A percentile compares a stretch with the other conserved stretches of the same genome.
phyloP scores from a whole-genome alignment of 2,888 invertebrate genomes.

The Perizoma flavofasciatum region DNA sequence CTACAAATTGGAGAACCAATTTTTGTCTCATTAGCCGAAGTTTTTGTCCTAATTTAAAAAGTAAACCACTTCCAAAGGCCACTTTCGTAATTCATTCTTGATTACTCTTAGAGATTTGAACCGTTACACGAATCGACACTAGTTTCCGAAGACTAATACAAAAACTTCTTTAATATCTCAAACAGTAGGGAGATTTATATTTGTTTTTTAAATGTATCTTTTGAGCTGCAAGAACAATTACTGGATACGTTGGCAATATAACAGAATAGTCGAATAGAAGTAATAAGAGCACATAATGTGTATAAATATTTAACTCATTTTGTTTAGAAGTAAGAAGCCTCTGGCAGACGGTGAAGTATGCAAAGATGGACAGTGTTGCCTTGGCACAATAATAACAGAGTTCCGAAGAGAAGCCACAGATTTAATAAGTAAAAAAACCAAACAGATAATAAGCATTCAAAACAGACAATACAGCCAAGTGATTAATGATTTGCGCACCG shows the following conservation, averaged over 20 bases:
- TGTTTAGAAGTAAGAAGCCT: too few species aligned
- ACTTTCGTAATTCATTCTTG: conserved; percentile 54
- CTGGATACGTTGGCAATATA: background rate
- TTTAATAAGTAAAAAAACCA: conserved; percentile 17
- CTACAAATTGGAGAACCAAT: conserved; percentile 34
- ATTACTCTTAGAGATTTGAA: conserved; percentile 46
- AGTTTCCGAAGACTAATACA: conserved; percentile 44
- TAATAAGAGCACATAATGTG: background rate
- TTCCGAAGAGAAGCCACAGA: background rate
- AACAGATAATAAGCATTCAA: conserved; percentile 34
- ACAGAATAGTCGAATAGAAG: background rate
- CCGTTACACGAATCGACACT: conserved; percentile 45
- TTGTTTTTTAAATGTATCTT: conserved; percentile 33
- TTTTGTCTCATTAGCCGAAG: conserved; percentile 41
- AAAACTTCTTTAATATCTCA: conserved; percentile 47
- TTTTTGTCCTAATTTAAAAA: conserved; percentile 48
- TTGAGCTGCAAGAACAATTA: conserved; percentile 9
- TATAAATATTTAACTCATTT: too few species aligned
- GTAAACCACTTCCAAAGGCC: conserved; percentile 38
- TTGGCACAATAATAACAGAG: too few species aligned
- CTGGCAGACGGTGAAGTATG: too few species aligned
- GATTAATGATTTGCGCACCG: conserved; percentile 39
- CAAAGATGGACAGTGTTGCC: too few species aligned
- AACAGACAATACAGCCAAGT: conserved; percentile 32
- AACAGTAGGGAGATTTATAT: conserved; percentile 54